Base-by-base conservation (phyloP, 53 echinoderm and acorn worm species). In the Arbacia lixula region DNA sequence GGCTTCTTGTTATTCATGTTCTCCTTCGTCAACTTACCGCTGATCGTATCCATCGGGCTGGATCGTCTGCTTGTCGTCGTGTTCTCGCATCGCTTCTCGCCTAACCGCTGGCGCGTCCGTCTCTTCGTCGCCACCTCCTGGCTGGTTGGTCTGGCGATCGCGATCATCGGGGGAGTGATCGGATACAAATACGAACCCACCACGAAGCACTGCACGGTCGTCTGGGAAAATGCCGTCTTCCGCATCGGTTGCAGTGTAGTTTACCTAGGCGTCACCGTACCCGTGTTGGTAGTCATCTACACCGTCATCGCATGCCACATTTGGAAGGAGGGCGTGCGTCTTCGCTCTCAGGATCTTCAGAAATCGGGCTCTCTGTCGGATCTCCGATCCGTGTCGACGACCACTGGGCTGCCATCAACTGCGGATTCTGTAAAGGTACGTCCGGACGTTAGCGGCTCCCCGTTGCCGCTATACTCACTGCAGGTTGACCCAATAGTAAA, bases 11-110 rank as follows among this genome's bases (percentile, higher is more conserved):
- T 38, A 36, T 21, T 37, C 66, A 66, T 66, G 66, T 66, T 66
- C 38, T 66, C 66, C 20, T 66, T 66, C 21, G 38, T 38, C 36
- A 66, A 66, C 37, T 10, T 36, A 10, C 38, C 66, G 9, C 5
- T 66, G 21, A 66, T 66, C 24, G 20, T 66, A 21, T 36, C 36
- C 22, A 66, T 66, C 38, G 66, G 36, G 10, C 21, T 12, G 9
- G 66, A 66, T 38, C 66, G 66, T 66, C 66, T 66, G 21, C 66
- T 66, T 12, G 24, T 66, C 66, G 66, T 66, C 36, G 66, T 66
- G 36, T 14, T 66, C 3, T 20, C 37, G 2, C 66, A 19, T 22
- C 66, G 66, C 10, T 66, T 36, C 20, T 38, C 66, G 17, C 66
- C 66, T 37, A 66, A 66, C 14, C 66, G 66, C 10, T 22, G 66